Conservation (phyloP, 2,113 vertebrate genomes). For the Saccopteryx leptura region DNA sequence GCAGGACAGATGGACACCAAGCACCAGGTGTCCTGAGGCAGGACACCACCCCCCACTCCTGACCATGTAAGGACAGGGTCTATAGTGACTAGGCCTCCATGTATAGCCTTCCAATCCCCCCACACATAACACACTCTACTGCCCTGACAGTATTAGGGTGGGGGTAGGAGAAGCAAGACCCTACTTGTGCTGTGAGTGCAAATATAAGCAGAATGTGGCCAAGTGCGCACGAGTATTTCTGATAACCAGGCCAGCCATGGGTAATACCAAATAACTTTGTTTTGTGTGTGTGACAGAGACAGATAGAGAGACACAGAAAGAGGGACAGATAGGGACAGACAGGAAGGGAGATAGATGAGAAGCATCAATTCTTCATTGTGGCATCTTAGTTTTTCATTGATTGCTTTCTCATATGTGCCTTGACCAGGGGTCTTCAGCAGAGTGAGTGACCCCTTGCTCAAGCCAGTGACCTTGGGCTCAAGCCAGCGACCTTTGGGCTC, state of each 20-base stretch:
- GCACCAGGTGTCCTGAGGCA: background rate
- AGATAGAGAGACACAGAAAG: no score
- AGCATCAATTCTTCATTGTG: no score
- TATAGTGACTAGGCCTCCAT: background rate
- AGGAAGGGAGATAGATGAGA: no score
- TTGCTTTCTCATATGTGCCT: no score
- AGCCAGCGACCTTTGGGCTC: no score
- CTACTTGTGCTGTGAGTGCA: background rate
- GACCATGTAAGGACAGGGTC: background rate
- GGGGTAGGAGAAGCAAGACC: background rate
- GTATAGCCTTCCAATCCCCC: background rate
- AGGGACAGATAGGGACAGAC: no score
- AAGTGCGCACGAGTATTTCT: background rate
- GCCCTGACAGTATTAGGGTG: background rate
- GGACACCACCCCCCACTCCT: background rate
- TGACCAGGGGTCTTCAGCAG: no score
- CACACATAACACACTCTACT: background rate
- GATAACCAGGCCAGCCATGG: background rate
- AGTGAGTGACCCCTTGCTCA: no score
- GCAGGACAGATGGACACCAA: background rate
- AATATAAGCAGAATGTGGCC: background rate
- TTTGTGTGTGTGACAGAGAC: no score
- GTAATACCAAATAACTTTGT: background rate
- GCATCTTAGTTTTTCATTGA: no score
- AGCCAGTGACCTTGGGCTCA: no score